Conservation (phyloP, 2,113 vertebrate species). For the Verasper variegatus region DNA sequence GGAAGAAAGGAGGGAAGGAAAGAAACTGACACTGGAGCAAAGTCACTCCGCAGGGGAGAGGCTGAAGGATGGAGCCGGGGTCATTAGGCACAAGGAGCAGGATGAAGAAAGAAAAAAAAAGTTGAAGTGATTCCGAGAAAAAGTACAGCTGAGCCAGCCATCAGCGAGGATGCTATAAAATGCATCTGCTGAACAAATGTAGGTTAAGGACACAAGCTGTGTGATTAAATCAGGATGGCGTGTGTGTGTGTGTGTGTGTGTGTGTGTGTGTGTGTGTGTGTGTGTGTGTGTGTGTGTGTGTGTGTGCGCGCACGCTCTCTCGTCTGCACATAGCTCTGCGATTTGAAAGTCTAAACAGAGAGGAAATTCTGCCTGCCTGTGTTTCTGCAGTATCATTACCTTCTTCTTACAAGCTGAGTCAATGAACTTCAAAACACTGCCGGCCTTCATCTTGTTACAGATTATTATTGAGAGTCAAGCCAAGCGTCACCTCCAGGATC, state of each 20-base stretch:
- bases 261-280: conserved; percentile 16
- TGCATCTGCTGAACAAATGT: conserved; percentile 37
- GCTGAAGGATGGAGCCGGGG: conserved; percentile 8
- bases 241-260: not conserved
- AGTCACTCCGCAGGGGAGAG: conserved; percentile 22
- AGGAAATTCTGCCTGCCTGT: not conserved
- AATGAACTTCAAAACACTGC: conserved; percentile 7
- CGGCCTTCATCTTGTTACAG: conserved; percentile 20
- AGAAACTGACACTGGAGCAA: not conserved
- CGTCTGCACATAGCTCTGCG: too few species aligned
- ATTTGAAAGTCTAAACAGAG: conserved; percentile 3
- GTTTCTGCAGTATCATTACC: conserved; percentile 1
- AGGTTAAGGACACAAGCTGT: conserved; percentile 49
- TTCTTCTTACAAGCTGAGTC: not conserved
- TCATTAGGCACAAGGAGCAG: conserved; percentile 34
- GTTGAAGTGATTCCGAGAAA: conserved; percentile 2
- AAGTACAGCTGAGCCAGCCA: not conserved
- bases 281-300: conserved; percentile 4
- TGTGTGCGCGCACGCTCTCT: not conserved
- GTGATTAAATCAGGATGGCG: conserved; percentile 40
- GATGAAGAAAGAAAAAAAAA: not conserved
- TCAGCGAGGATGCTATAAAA: conserved; percentile 8
- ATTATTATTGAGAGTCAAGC: conserved; percentile 4
- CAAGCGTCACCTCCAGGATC: conserved; percentile 35
- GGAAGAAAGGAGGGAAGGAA: not conserved